A percentile compares a stretch with the other conserved stretches of the same genome.
Conservation (phyloP, 2,797 vertebrate species). For the Helostoma temminkii region DNA sequence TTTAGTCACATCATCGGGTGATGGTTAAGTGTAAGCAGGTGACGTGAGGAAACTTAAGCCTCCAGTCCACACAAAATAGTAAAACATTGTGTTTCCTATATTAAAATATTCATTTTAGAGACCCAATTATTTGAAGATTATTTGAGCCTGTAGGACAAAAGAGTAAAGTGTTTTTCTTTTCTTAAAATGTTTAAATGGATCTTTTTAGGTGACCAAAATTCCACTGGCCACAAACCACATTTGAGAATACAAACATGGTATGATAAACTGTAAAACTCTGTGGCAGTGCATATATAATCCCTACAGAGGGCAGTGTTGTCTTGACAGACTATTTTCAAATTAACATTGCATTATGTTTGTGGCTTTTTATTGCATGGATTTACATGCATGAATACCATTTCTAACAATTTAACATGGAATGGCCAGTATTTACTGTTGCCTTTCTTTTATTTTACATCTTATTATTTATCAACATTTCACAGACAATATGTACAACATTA, state of each 20-base stretch:
- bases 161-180: too few species aligned
- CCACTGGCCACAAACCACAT: not conserved
- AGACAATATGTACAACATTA: constrained; percentile 15
- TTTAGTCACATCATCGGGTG: too few species aligned
- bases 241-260: not conserved
- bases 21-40: too few species aligned
- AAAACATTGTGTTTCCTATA: too few species aligned
- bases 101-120: too few species aligned
- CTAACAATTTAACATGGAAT: not conserved
- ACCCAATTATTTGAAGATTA: too few species aligned
- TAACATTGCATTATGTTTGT: not conserved
- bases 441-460: not conserved
- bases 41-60: too few species aligned
- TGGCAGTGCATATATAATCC: not conserved
- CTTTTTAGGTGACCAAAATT: not conserved
- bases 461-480: constrained; percentile 15
- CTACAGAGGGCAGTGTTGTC: constrained; percentile 63
- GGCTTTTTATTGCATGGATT: not conserved
- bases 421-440: not conserved
- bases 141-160: too few species aligned
- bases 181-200: too few species aligned
- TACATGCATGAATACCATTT: not conserved
- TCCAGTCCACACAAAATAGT: too few species aligned
- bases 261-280: not conserved
- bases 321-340: not conserved